Evolutionary conservation across 2,797 vertebrate species (phyloP), one percentile per base, ranked within the genome.

Genomic region (Pangasius mekongensis): DNA sequence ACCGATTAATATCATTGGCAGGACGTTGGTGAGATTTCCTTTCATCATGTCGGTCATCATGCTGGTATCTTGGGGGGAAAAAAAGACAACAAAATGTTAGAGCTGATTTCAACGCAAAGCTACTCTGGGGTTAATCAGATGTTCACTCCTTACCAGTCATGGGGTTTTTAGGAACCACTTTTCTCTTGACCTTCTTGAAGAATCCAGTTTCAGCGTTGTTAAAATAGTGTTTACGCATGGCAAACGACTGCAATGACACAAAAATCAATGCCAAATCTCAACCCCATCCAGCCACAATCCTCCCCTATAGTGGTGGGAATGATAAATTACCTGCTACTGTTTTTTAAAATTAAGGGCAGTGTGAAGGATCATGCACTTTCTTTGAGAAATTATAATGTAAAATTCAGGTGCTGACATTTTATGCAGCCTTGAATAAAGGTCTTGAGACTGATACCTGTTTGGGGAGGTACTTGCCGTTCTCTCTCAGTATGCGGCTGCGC

Each of bases 21-120:
- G 94, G 13, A 97, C 95, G 47, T 97, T 97, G 89, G 96, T 96
- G 89, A 97, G 91, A 89, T 97, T 97, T 20, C 97, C 97, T 90
- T 97, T 97, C 97, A 97, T 97, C 97, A 97, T 97, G 90, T 97
- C 97, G 0, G 93, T 96, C 91, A 97, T n/a, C 97, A 97, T 97
- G 91, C 96, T 96, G 89, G 95, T 94, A 88, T 97, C 97, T 97
- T 43, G 2, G 36, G 36, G 91, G 14, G 14, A 13, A 54, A 2
- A 81, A 87, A 52, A 6, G 14, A 36, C 36, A 27, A n/a, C 22
- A 27, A 14, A 24, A 43, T 2, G 16, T 33, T 66, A 67, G 16
- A 78, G 60, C 43, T 7, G 0, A 36, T 82, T 22, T 49, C 3
- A 27, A 33, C 16, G 22, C 49, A 56, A 33, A 82, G 22, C 13